phyloP scores from a whole-genome alignment of 1,140 invertebrate species.

The Scaptomyza graminum region DNA sequence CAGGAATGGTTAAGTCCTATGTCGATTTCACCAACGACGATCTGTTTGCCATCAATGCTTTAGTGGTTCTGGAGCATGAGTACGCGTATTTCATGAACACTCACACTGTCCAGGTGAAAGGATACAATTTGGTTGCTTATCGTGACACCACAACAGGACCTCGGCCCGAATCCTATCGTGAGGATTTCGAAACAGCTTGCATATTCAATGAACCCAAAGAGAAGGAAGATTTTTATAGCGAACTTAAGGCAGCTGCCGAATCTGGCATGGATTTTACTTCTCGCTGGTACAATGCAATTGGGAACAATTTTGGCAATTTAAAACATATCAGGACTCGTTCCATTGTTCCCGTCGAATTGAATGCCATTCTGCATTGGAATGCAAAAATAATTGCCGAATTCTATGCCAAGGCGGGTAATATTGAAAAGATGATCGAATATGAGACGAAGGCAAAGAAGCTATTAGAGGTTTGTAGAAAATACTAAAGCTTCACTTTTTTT shows the following conservation, averaged over 20 bases:
- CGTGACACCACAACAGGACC: constrained; percentile 90
- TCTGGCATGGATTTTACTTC: constrained; percentile 98
- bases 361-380: constrained; percentile 93
- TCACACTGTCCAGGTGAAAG: constrained; percentile 87
- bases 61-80: constrained; percentile 91
- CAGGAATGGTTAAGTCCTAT: constrained; percentile 94
- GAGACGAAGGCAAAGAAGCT: constrained; percentile 86
- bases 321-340: constrained; percentile 89
- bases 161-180: constrained; percentile 94
- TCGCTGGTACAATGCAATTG: constrained; percentile 91
- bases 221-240: constrained; percentile 90
- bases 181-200: constrained; percentile 86
- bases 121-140: constrained; percentile 89
- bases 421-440: constrained; percentile 87
- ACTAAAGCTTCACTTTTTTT: no score
- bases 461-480: constrained; percentile 84
- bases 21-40: constrained; percentile 89
- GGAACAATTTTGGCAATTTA: constrained; percentile 90
- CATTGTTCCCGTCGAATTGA: constrained; percentile 95
- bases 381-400: constrained; percentile 91
- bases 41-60: constrained; percentile 88
- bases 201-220: constrained; percentile 87
- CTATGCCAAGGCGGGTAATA: constrained; percentile 87
- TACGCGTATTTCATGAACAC: constrained; percentile 92
- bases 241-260: constrained; percentile 95